Evolutionary conservation across 2,888 invertebrate species (phyloP), one percentile per base, ranked within the genome.

Genomic region (Meghimatium bilineatum): DNA sequence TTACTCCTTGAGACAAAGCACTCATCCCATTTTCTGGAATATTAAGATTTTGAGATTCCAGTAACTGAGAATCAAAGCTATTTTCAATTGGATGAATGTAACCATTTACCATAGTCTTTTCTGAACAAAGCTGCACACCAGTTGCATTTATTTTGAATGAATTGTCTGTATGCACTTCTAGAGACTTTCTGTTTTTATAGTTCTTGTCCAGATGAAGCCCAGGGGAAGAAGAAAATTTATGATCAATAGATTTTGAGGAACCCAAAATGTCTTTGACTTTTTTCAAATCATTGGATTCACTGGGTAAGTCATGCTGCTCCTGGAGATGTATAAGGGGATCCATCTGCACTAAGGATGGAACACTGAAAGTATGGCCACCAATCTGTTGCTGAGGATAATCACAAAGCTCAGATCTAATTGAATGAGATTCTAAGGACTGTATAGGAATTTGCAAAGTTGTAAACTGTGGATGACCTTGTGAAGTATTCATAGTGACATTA

Each of bases 151-250:
- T 63, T n/a, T 66, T 66, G 6, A 63, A 23, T 26, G 20, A 56
- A 14, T 8, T 56, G 23, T 56, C 56, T 3, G 36, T 76, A 44
- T 82, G 76, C 29, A 36, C 23, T 14, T 83, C 72, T 38, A 29
- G 10, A 10, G 36, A n/a, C 38, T 83, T 71, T 34, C 85, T 85
- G 60, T 85, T 86, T 3, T 23, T 77, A 23, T 79, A n/a, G 12
- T 63, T 29, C 63, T 63, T 26, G 14, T 84, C 84, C 26, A 38
- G 49, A 38, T n/a, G 23, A 49, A 67, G n/a, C 10, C 52, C 67
- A 36, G 81, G 74, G 72, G 86, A 84, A n/a, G 84, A 84, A 38
- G 86, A 85, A 29, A 83, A 56, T 44, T 86, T 85, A 67, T 67
- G 83, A 34, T 77, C 79, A 38, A 78, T 36, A 14, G 86, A 86